Evolutionary conservation across 1,140 invertebrate species (phyloP).

Genomic region (Drosophila nannoptera): DNA sequence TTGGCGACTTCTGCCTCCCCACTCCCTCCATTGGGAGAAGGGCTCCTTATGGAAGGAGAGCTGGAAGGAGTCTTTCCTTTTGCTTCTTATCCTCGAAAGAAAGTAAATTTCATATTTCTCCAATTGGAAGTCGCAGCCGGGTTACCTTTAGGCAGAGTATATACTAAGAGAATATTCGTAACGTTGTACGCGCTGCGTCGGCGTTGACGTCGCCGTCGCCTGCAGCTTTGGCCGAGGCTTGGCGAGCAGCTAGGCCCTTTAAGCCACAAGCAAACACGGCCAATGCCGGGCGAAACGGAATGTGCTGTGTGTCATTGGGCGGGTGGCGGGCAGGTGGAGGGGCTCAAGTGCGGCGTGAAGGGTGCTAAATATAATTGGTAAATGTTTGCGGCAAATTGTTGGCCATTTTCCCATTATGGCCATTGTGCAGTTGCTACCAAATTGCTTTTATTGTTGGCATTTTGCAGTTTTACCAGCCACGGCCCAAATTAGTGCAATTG

Average conservation of each 20-base stretch:
- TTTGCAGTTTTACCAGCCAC: slow-evolving; percentile 22
- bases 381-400: slow-evolving; percentile 62
- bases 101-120: no score
- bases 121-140: not conserved
- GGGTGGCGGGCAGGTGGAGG: not conserved
- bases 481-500: not conserved
- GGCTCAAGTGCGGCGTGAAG: not conserved
- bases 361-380: slow-evolving; percentile 62
- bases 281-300: slow-evolving; percentile 42
- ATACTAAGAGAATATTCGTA: not conserved
- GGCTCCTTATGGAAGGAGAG: no score
- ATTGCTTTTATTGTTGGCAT: slow-evolving; percentile 59
- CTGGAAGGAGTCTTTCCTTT: no score
- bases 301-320: slow-evolving; percentile 23
- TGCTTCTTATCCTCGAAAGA: no score
- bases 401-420: slow-evolving; percentile 59
- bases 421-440: slow-evolving; percentile 54
- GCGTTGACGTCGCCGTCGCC: slow-evolving; percentile 10
- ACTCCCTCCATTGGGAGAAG: not conserved
- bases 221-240: slow-evolving; percentile 6
- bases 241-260: slow-evolving; percentile 26
- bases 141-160: not conserved
- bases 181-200: slow-evolving; percentile 3
- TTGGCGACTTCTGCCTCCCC: slow-evolving; percentile 14
- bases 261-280: slow-evolving; percentile 39